These are phyloP conservation scores for Cyaniris semiargus DNA, from an alignment of 2,888 invertebrate species.

Conservation along the genomic window DNA sequence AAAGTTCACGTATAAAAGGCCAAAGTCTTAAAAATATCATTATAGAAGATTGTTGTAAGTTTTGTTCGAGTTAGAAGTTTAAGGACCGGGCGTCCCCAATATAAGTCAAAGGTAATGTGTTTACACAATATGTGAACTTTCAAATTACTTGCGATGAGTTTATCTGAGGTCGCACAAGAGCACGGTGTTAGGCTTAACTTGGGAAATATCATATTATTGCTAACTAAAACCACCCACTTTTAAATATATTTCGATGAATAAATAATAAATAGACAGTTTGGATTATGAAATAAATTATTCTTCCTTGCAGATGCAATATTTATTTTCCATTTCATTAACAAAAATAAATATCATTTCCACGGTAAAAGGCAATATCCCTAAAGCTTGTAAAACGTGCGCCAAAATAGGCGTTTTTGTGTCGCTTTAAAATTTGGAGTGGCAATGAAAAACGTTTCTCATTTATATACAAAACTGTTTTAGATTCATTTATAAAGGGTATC, in stretches of 20 bases:
- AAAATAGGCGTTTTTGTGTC: slow-evolving; percentile 54
- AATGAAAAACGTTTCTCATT: slow-evolving; percentile 47
- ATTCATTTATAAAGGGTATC: slow-evolving; percentile 32
- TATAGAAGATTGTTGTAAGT: slow-evolving; percentile 25
- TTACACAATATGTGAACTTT: slow-evolving; percentile 28
- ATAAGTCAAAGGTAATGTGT: slow-evolving; percentile 24
- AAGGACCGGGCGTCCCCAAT: slow-evolving; percentile 19
- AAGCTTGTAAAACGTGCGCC: slow-evolving; percentile 57
- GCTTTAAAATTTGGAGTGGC: slow-evolving; percentile 50
- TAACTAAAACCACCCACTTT: not conserved
- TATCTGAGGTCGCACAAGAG: not conserved
- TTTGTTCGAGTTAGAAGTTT: slow-evolving; percentile 26
- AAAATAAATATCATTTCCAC: slow-evolving; percentile 71
- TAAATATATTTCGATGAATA: not conserved
- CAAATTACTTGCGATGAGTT: slow-evolving; percentile 23
- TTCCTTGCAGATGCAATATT: slow-evolving; percentile 55
- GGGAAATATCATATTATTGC: not conserved
- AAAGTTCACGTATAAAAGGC: slow-evolving; percentile 21
- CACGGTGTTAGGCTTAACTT: not conserved
- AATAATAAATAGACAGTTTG: not conserved
- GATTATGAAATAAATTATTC: not conserved
- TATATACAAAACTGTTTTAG: slow-evolving; percentile 40
- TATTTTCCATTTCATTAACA: slow-evolving; percentile 76
- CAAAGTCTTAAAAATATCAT: slow-evolving; percentile 26
- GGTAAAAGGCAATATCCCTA: slow-evolving; percentile 60